These are phyloP conservation scores for Mionectes macconnelli DNA, from an alignment of 2,113 vertebrate genomes.

Conservation along the genomic window DNA sequence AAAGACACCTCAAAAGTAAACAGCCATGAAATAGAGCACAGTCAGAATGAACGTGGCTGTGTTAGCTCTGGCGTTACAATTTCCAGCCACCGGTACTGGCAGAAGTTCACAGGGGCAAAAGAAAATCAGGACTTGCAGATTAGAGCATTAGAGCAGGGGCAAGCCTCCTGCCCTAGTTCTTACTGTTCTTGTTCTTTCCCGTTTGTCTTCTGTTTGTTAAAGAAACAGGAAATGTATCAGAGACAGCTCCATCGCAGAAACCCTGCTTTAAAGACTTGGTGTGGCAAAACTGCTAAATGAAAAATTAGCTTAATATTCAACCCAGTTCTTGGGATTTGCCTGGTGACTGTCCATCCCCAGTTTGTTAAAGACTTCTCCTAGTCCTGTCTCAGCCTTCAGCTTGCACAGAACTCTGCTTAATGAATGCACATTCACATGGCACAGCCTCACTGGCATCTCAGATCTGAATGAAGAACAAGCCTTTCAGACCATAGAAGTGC, in stretches of 20 bases:
- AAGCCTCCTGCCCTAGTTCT: background rate
- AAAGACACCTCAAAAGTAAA: background rate
- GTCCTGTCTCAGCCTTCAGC: background rate
- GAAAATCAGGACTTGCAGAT: background rate
- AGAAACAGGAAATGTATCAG: background rate
- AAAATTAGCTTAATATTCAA: background rate
- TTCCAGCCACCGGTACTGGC: background rate
- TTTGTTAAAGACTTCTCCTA: background rate
- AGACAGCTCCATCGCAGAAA: background rate
- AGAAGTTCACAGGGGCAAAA: background rate
- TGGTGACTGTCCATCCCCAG: background rate
- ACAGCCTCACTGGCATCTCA: background rate
- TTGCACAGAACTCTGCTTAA: background rate
- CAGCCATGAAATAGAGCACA: background rate
- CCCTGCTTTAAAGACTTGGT: background rate
- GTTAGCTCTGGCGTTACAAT: accelerated
- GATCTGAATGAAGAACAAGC: background rate
- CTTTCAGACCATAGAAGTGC: background rate
- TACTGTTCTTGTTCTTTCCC: background rate
- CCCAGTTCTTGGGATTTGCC: background rate
- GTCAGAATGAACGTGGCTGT: background rate
- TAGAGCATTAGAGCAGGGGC: background rate
- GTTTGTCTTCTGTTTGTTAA: background rate
- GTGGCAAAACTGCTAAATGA: background rate
- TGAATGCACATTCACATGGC: background rate